Evolutionary conservation across 2,797 vertebrate species (phyloP), one percentile per base, ranked within the genome.

Genomic region (Cottoperca gobio): DNA sequence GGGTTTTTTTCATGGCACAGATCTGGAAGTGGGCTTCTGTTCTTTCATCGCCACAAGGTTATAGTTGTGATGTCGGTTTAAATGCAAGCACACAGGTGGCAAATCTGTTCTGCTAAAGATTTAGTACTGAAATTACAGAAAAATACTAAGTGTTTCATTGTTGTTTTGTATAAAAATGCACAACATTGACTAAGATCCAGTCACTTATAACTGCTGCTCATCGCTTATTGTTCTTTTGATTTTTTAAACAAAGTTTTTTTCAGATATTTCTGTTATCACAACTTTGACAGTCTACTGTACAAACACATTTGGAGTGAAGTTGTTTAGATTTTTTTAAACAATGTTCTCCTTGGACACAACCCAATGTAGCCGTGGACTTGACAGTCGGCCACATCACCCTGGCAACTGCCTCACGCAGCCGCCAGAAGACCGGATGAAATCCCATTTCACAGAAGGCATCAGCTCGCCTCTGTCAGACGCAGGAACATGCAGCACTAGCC

Each of bases 181-280:
- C 54, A 60, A 26, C 21, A 21, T 8, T 24, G 26, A 35, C 26
- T 12, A 11, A 10, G 4, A 46, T 45, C 26, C 49, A 46, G 37
- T 28, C 43, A 37, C 12, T 19, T 28, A 9, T 12, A 33, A 39
- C 28, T 43, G 17, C 4, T 43, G 26, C 23, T 24, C 37, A 53
- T 17, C n/a, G n/a, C n/a, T n/a, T n/a, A n/a, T 59, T 67, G 43
- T 21, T 48, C 6, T 46, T 62, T 78, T 6, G 16, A 11, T n/a
- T 14, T 57, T 33, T 33, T 33, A 2, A 33, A 33, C 31, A 31
- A 33, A 8, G 31, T 33, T 33, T 7, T 33, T 33, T 33, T 8
- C 31, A n/a, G 33, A 33, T 33, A 33, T 31, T 33, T 33, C 33
- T 33, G 6, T 33, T 33, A 33, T 33, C 33, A 33, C 6, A 33